Conservation (phyloP, 2,888 invertebrate species). For the Synergus japonicus region DNA sequence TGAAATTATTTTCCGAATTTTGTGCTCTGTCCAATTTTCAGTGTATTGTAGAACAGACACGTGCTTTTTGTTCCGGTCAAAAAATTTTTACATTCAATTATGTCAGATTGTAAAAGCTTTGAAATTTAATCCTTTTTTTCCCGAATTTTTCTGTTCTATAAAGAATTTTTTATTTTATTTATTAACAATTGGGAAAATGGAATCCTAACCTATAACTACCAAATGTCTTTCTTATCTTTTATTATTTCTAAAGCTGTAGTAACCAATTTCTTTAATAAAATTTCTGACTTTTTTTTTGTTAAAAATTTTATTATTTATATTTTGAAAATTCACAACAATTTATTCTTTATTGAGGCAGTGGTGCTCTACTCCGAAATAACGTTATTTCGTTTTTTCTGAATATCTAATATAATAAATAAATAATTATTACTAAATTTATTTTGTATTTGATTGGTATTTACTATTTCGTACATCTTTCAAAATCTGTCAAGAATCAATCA, state of each 20-base stretch:
- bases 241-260: background rate
- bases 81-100: background rate
- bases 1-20: background rate
- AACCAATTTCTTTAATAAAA: background rate
- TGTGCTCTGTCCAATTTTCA: background rate
- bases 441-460: background rate
- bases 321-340: background rate
- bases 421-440: background rate
- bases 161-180: background rate
- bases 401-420: background rate
- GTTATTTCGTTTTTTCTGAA: background rate
- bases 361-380: background rate
- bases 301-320: background rate
- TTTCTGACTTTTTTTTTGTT: background rate
- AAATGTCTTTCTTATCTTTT: background rate
- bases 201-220: constrained; percentile 11
- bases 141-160: background rate
- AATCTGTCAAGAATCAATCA: background rate
- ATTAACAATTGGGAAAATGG: background rate
- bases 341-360: background rate
- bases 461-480: background rate
- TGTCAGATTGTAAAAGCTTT: background rate
- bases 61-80: constrained; percentile 26
- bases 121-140: background rate
- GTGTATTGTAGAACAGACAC: constrained; percentile 37